These are phyloP conservation scores for Thaumatotibia leucotreta DNA, from an alignment of 1,140 invertebrate genomes.

Conservation along the genomic window DNA sequence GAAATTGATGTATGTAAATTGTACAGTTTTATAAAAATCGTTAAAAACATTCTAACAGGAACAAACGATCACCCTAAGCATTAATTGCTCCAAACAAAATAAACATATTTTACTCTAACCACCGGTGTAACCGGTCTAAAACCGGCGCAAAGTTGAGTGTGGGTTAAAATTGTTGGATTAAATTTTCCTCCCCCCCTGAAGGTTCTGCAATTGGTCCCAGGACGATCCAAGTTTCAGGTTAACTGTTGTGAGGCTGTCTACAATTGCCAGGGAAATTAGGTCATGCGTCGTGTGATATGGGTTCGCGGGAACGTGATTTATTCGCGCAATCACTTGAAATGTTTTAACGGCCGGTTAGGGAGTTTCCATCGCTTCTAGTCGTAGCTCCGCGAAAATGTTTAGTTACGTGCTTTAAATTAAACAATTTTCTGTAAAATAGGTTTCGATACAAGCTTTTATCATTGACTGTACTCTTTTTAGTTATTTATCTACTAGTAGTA, in stretches of 20 bases:
- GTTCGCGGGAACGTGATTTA: not conserved
- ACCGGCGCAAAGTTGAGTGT: constrained; percentile 40
- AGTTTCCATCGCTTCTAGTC: constrained; percentile 24
- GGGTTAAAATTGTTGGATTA: constrained; percentile 58
- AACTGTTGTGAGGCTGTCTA: constrained; percentile 24
- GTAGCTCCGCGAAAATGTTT: too few species aligned
- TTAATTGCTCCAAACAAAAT: constrained; percentile 18
- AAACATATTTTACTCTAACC: constrained; percentile 32
- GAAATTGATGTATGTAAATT: too few species aligned
- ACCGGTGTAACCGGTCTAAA: constrained; percentile 22
- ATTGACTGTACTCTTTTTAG: too few species aligned
- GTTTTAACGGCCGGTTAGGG: not conserved
- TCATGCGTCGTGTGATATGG: constrained; percentile 25
- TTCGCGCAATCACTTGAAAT: not conserved
- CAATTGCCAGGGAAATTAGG: constrained; percentile 33
- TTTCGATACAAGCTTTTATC: too few species aligned
- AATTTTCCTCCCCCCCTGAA: constrained; percentile 52
- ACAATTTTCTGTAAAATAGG: too few species aligned
- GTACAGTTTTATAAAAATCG: too few species aligned
- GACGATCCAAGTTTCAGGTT: constrained; percentile 46
- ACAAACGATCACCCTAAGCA: not conserved
- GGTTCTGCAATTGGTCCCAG: constrained; percentile 49
- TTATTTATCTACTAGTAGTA: too few species aligned
- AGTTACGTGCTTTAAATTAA: too few species aligned
- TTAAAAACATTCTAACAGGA: too few species aligned